Evolutionary conservation across 2,797 vertebrate species (phyloP), one percentile per base, ranked within the genome.

Genomic region (Amblyraja radiata): DNA sequence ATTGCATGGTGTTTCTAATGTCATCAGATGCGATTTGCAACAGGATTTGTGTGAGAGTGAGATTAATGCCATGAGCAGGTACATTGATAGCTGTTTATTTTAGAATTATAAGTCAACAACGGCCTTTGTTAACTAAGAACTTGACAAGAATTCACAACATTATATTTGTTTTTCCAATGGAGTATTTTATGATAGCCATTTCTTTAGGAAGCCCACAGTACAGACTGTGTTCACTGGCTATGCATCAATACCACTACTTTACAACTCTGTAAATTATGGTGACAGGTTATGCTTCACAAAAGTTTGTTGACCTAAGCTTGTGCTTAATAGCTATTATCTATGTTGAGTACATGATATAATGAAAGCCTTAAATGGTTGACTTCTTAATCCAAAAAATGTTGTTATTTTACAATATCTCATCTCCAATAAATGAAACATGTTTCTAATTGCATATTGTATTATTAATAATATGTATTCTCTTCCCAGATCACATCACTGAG

Each of bases 241-340:
- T 74, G 25, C 71, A 46, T 92, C 71, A 39, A 46, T 46, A 54
- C 36, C 39, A 46, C 68, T 76, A 39, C 13, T 92, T 46, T 76
- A 73, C 54, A 91, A 54, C 39, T 92, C 16, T 74, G 39, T n/a
- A 74, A 74, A 54, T 46, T 54, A 74, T 73, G 73, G 39, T 28
- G 68, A 92, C 90, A 46, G 65, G 84, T 63, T 88, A 61, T 68
- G 61, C 14, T 79, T 88, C 61, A 36, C 61, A 76, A 76, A 92
- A 54, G 36, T n/a, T 76, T 76, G 68, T 92, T 23, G 36, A 92
- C 23, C 46, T 25, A 91, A 39, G 36, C 23, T 13, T 74, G 13
- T 91, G 28, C 23, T 92, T 92, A 74, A 46, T 92, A 71, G 25
- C 46, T 76, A 8, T 54, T 54, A 65, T 92, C 25, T 73, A 71